Conservation (phyloP, 2,797 vertebrate genomes). For the Hydrocynus forskahlii region DNA sequence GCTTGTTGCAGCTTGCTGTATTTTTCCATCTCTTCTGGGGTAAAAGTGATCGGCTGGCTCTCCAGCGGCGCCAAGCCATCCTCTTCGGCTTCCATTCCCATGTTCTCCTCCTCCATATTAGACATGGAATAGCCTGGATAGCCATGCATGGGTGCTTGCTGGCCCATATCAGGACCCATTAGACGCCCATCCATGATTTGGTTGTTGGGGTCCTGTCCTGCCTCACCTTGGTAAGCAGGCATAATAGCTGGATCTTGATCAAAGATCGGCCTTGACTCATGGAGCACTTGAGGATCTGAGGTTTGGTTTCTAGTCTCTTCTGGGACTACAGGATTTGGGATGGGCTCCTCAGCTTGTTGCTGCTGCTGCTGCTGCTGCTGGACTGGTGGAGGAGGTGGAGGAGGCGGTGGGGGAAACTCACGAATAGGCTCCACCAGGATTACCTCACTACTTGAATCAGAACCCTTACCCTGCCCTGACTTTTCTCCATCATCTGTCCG, state of each 20-base stretch:
- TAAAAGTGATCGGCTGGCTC: constrained; percentile 98
- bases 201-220: constrained; percentile 80
- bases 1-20: constrained; percentile 98
- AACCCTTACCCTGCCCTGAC: constrained; percentile 68
- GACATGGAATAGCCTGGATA: constrained; percentile 85
- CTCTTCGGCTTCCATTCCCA: constrained; percentile 78
- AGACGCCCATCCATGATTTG: constrained; percentile 85
- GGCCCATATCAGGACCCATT: constrained; percentile 78
- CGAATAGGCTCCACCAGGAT: constrained; percentile 81
- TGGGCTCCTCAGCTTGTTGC: constrained; percentile 67
- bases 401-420: constrained; percentile 82
- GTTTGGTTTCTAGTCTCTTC: constrained; percentile 68
- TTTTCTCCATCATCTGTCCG: constrained; percentile 83
- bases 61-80: constrained; percentile 92
- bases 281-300: constrained; percentile 71
- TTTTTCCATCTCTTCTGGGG: constrained; percentile 98
- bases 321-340: constrained; percentile 53
- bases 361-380: constrained; percentile 61
- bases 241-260: constrained; percentile 77
- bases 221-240: constrained; percentile 74
- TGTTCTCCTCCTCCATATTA: constrained; percentile 83
- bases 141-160: constrained; percentile 79
- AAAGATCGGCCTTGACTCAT: constrained; percentile 69
- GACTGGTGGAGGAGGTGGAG: constrained; percentile 75
- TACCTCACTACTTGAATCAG: constrained; percentile 74